Conservation (phyloP, 92 coral and sea anemone genomes). For the Porites divaricata region DNA sequence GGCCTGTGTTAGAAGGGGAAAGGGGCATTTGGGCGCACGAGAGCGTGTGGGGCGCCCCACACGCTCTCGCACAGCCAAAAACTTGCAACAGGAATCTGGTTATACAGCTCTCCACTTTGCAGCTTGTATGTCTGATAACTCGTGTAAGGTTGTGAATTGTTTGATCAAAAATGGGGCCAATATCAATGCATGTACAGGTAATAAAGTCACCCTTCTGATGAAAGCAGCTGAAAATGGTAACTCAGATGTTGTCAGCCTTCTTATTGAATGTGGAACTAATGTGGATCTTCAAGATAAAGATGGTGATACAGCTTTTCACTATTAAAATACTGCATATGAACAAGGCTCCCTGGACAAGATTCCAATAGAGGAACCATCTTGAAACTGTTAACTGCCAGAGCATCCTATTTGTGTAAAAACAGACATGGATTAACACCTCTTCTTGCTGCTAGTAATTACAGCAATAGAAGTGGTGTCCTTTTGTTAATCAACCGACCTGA, state of each 20-base stretch:
- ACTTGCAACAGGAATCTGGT: too few relatives aligned
- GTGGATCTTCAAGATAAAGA: too few relatives aligned
- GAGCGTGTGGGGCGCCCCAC: too few relatives aligned
- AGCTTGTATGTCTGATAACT: background rate
- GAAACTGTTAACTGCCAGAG: conserved; percentile 51
- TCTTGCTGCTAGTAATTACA: conserved; percentile 68
- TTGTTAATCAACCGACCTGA: conserved; percentile 44
- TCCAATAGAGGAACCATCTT: conserved; percentile 58
- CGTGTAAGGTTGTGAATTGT: background rate
- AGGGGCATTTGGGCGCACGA: too few relatives aligned
- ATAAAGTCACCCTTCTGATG: background rate
- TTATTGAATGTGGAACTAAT: too few relatives aligned
- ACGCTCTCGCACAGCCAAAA: too few relatives aligned
- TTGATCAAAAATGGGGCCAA: background rate
- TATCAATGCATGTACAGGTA: background rate
- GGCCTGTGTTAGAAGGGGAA: too few relatives aligned
- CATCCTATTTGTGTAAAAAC: conserved; percentile 44
- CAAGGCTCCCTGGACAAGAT: background rate
- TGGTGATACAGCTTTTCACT: background rate
- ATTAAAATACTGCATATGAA: background rate
- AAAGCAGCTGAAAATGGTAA: too few relatives aligned
- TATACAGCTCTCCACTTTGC: too few relatives aligned
- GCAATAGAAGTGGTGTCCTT: conserved; percentile 65
- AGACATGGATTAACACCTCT: conserved; percentile 64
- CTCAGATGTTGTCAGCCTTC: too few relatives aligned